These are phyloP conservation scores for Scolopax rusticola DNA, from an alignment of 2,797 vertebrate species.

Conservation along the genomic window DNA sequence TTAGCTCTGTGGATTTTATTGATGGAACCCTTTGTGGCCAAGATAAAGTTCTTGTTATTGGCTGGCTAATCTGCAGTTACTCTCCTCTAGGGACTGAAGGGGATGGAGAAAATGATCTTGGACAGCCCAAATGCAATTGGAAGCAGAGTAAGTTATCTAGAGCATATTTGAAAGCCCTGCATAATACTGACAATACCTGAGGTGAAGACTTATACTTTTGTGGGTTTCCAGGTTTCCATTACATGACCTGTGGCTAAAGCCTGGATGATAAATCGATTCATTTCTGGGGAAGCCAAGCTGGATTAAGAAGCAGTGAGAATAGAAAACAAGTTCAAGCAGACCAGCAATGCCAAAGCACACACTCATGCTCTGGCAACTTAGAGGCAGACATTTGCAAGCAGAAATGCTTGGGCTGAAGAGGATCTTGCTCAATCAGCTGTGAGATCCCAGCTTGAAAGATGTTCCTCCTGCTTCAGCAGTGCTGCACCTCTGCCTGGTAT, in stretches of 20 bases:
- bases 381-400: neutral
- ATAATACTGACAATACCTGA: neutral
- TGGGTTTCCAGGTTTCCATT: neutral
- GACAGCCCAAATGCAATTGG: neutral
- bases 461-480: neutral
- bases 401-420: neutral
- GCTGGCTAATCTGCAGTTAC: neutral
- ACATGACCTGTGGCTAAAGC: neutral
- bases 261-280: neutral
- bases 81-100: neutral
- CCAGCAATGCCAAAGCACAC: neutral
- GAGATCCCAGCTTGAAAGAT: neutral
- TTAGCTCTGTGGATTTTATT: neutral
- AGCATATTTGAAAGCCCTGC: neutral
- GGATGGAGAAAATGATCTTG: neutral
- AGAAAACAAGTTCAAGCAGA: neutral
- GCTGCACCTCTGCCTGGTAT: neutral
- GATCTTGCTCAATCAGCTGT: neutral
- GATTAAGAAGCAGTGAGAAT: neutral
- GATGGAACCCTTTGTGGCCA: neutral
- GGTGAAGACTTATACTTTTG: neutral
- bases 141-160: neutral
- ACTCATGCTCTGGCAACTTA: rapidly evolving
- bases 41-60: neutral
- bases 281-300: neutral